Conservation (phyloP, 2,113 vertebrate species). For the Axis porcinus region DNA sequence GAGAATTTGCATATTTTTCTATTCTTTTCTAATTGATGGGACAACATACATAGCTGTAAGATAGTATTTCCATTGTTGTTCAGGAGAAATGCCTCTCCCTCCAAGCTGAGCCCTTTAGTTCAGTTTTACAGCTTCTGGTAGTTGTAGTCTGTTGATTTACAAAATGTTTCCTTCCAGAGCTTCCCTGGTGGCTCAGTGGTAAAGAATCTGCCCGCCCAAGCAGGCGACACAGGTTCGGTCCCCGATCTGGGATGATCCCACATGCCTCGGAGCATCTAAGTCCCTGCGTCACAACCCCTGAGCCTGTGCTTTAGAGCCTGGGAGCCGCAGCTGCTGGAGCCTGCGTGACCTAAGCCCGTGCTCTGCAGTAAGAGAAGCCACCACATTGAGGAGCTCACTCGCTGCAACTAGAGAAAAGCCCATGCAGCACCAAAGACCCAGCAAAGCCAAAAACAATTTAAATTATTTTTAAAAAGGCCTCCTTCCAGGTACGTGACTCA, state of each 20-base stretch:
- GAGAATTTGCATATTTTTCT: background rate
- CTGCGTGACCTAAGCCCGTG: background rate
- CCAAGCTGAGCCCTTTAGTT: background rate
- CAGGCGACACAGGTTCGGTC: background rate
- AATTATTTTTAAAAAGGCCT: background rate
- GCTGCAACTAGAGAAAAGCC: background rate
- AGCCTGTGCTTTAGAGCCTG: background rate
- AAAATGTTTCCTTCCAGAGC: background rate
- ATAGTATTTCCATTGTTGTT: background rate
- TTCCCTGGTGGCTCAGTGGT: background rate
- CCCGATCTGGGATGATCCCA: background rate
- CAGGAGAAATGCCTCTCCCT: background rate
- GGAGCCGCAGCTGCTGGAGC: background rate
- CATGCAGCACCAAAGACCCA: background rate
- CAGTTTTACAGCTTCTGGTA: constrained; percentile 47
- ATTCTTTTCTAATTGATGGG: background rate
- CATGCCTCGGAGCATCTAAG: background rate
- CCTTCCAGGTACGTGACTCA: background rate
- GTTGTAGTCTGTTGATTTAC: background rate
- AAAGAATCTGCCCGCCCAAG: background rate
- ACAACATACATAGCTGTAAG: background rate
- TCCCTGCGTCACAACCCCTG: background rate
- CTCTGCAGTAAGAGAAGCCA: background rate
- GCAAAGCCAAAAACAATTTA: background rate
- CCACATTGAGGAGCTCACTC: rapidly evolving